Evolutionary conservation across 1,140 invertebrate species (phyloP), one percentile per base, ranked within the genome.

Genomic region (Ectropis grisescens): DNA sequence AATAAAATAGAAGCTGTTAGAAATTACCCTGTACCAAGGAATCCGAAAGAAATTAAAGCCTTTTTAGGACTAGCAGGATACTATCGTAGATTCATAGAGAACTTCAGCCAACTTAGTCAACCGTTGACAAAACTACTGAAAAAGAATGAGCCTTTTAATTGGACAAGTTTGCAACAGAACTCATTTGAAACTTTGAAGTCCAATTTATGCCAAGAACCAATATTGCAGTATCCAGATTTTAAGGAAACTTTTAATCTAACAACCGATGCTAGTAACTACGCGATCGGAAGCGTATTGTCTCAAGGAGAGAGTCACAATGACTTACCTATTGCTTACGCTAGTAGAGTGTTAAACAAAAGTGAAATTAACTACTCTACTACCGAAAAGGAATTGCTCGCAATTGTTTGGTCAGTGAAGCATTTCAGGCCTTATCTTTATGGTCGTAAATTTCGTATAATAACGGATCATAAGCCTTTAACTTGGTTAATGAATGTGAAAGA

Each of bases 31-130:
- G 2, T 11, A 34, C 32, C 32, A 2, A 25, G 6, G n/a, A 34
- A 13, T 4, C 11, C 10, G 2, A 19, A 25, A 8, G 32, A 34
- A 26, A 6, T 34, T 9, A n/a, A 22, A 2, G 11, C 12, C 6
- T 27, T 34, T 10, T 24, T 34, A 10, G 32, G 32, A 1, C 24
- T 34, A n/a, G 10, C 14, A 4, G 32, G 32, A 14, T 34, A 26
- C 13, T 34, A 14, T 27, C n/a, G 32, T 7, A 33, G 12, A 11
- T 27, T 34, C 24, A 34, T 34, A 12, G 14, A 27, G 13, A 13
- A 34, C 12, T 34, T 26, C 24, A n/a, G 24, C 24, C 4, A 26
- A 26, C 4, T 26, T 10, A 26, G 4, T 2, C 6, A 26, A 10
- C 24, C 24, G 24, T n/a, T 26, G 6, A 26, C 24, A 10, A 3